These are phyloP conservation scores for Barnardius zonarius DNA, from an alignment of 2,113 vertebrate species.

Conservation along the genomic window DNA sequence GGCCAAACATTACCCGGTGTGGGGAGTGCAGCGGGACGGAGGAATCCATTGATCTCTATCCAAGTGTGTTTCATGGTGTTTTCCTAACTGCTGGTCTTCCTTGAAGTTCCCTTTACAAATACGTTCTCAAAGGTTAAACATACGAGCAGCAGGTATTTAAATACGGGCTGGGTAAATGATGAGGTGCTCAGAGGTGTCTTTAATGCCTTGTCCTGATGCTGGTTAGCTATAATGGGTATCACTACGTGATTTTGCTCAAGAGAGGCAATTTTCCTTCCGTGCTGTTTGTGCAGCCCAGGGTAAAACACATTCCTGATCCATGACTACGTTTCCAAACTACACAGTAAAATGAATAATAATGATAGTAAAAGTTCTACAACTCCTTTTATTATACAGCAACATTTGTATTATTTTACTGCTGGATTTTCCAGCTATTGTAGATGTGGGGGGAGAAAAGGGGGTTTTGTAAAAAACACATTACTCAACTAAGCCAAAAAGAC, in stretches of 20 bases:
- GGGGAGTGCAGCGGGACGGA: background rate
- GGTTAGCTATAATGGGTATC: background rate
- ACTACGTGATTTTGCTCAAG: rapidly evolving
- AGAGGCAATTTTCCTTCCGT: background rate
- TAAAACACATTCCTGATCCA: slow-evolving; percentile 41
- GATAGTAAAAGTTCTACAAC: slow-evolving; percentile 16
- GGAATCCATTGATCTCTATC: background rate
- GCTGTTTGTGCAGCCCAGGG: slow-evolving; percentile 9
- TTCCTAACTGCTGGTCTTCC: background rate
- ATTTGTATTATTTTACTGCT: background rate
- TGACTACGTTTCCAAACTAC: slow-evolving; percentile 22
- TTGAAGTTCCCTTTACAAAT: background rate
- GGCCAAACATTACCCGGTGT: background rate
- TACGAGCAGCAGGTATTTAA: background rate
- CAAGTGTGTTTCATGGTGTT: background rate
- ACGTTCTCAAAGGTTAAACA: background rate
- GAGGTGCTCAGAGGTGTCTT: background rate
- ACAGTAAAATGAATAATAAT: slow-evolving; percentile 37
- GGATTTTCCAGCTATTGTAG: background rate
- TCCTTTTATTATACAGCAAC: background rate
- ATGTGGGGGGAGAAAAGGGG: rapidly evolving
- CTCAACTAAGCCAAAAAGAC: background rate
- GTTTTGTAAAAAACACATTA: background rate
- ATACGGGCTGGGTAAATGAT: background rate
- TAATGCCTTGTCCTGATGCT: background rate